phyloP scores from a whole-genome alignment of 2,797 vertebrate genomes.

The Hippocampus kuda region DNA sequence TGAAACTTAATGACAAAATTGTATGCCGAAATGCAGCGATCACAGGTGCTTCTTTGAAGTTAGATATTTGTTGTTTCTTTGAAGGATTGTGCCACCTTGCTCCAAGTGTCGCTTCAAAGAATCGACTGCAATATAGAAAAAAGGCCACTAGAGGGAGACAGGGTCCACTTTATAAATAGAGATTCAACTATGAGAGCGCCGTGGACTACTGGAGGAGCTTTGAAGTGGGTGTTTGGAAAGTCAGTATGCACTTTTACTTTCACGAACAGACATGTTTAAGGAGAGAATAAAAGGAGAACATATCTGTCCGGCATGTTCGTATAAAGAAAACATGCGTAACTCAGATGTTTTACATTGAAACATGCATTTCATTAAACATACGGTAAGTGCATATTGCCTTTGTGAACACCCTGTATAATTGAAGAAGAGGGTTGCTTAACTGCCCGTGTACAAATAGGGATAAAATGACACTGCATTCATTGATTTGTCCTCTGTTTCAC shows the following conservation, averaged over 20 bases:
- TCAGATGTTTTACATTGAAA: not conserved
- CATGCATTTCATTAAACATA: not conserved
- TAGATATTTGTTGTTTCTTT: not conserved
- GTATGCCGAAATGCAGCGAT: not conserved
- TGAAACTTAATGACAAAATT: not conserved
- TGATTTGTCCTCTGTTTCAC: not conserved
- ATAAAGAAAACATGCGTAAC: not conserved
- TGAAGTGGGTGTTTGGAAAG: not conserved
- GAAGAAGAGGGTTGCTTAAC: not conserved
- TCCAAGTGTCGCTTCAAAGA: not conserved
- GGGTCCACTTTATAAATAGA: constrained; percentile 8
- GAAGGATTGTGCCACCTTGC: not conserved
- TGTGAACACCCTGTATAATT: not conserved
- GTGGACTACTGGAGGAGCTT: not conserved
- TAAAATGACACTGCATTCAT: not conserved
- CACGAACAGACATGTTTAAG: not conserved
- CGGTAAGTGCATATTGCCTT: not conserved
- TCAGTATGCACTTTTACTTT: not conserved
- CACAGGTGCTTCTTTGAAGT: not conserved
- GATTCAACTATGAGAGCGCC: not conserved
- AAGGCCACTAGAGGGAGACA: constrained; percentile 46
- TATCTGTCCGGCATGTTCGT: not conserved
- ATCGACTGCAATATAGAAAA: constrained; percentile 2
- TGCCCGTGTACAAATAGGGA: not conserved
- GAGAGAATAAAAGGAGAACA: not conserved